Base-by-base conservation (phyloP, 2,113 vertebrate species). In the Tachysurus fulvidraco region DNA sequence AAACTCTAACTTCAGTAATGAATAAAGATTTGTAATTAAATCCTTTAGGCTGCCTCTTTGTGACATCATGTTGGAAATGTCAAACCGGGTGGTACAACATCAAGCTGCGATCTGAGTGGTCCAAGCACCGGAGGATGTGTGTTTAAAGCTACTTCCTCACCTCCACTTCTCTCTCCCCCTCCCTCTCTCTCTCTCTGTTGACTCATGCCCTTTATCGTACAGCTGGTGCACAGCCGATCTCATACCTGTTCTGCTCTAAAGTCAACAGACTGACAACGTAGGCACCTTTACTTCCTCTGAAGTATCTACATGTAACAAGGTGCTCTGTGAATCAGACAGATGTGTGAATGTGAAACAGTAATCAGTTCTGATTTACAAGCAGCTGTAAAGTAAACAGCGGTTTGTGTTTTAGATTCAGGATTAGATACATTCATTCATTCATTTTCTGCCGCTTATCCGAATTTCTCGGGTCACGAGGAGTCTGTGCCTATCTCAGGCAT, bases 181-280 rank as follows among this genome's bases (percentile, higher is more conserved):
- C 62, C 12, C 62, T 28, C 65, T 69, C 28, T 28, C 62, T 14
- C n/a, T 65, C 64, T 65, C 71, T 86, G 86, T 81, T 86, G 87
- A 84, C 69, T 83, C 67, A 12, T 55, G 50, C 44, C 60, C 59
- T 19, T 44, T 79, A 62, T 16, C 25, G 14, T 46, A 85, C 60
- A 64, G 62, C 65, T 16, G 83, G 65, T 60, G 80, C 82, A 88
- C 88, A 5, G 84, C 59, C 16, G 30, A 1, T 4, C 50, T 25
- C 13, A 50, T 83, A 73, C 65, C 50, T 36, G 60, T 83, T 76
- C 83, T 77, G 74, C 28, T 17, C 83, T 85, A 86, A 83, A 81
- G 89, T 90, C 86, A 89, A 90, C 81, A 86, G 73, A 85, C 73
- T 12, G 28, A 44, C 21, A 65, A 54, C 4, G 30, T 17, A 28